These are phyloP conservation scores for Corythornis leucogaster DNA, from an alignment of 2,797 vertebrate genomes.

Conservation along the genomic window DNA sequence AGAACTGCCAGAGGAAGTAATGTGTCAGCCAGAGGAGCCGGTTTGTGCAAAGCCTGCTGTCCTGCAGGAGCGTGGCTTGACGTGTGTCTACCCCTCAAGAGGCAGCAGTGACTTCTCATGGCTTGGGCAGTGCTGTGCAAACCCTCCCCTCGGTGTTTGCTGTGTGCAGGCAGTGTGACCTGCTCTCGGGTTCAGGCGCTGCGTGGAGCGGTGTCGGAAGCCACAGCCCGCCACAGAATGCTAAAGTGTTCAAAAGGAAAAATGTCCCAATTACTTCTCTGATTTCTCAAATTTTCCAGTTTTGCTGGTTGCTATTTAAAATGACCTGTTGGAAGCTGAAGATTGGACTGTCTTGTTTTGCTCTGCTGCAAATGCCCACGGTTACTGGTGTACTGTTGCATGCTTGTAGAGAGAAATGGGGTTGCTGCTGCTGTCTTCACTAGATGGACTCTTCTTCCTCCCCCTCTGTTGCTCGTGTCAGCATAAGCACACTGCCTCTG, in stretches of 20 bases:
- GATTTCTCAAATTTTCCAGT: background rate
- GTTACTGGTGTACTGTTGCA: background rate
- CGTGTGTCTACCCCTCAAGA: conserved; percentile 61
- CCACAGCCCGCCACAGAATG: conserved; percentile 3
- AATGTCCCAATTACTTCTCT: background rate
- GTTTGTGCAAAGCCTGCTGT: conserved; percentile 72
- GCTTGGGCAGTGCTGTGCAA: background rate
- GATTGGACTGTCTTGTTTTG: background rate
- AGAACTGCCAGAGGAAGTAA: conserved; percentile 79
- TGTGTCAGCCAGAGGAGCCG: conserved; percentile 76
- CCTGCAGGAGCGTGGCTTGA: conserved; percentile 65
- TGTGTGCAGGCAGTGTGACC: background rate
- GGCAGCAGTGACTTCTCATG: conserved; percentile 43
- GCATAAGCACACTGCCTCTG: background rate
- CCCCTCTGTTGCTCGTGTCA: accelerated
- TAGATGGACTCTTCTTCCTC: background rate
- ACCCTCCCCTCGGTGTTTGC: background rate
- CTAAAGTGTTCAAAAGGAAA: background rate
- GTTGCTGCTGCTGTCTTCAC: background rate
- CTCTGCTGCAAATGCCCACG: background rate
- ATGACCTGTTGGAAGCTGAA: background rate
- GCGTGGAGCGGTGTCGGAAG: background rate
- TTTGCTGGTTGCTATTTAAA: conserved; percentile 5
- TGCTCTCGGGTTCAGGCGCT: background rate
- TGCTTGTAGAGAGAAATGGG: background rate